A percentile compares a stretch with the other conserved stretches of the same genome.
Conservation (phyloP, 2,113 vertebrate genomes). For the Trematomus loennbergii region DNA sequence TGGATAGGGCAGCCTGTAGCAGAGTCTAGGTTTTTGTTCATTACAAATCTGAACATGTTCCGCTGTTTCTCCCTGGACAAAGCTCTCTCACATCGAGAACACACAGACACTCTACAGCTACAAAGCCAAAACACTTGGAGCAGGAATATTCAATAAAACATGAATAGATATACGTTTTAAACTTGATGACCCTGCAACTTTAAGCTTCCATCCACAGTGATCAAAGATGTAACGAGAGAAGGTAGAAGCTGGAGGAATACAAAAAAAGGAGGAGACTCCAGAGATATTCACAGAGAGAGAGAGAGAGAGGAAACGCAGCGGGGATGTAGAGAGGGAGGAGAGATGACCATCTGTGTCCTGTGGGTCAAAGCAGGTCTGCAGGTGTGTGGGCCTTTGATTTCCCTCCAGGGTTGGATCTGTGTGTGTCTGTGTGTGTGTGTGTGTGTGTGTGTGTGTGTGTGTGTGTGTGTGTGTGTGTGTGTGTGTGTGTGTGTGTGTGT, state of each 20-base stretch:
- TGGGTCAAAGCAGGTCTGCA: conserved; percentile 75
- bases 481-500: conserved; percentile 28
- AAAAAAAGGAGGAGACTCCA: neutral
- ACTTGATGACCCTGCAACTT: conserved; percentile 29
- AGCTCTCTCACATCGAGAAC: neutral
- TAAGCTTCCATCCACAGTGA: conserved; percentile 50
- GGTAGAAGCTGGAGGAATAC: conserved; percentile 7
- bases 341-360: conserved; percentile 73
- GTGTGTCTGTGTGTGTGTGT: conserved; percentile 42
- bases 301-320: conserved; percentile 28
- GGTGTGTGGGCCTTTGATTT: conserved; percentile 80
- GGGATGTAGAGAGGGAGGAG: conserved; percentile 46
- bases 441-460: conserved; percentile 16
- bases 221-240: conserved; percentile 45
- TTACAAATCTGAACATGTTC: conserved; percentile 28
- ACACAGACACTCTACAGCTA: neutral
- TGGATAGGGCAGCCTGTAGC: conserved; percentile 23
- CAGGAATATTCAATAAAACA: conserved; percentile 26
- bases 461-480: conserved; percentile 23
- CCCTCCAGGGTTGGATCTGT: conserved; percentile 68
- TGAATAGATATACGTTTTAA: conserved; percentile 29
- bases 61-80: neutral
- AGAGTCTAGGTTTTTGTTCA: conserved; percentile 12
- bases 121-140: conserved; percentile 14
- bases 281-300: conserved; percentile 12